phyloP scores from a whole-genome alignment of 2,888 invertebrate species.

The Abrostola triplasia region DNA sequence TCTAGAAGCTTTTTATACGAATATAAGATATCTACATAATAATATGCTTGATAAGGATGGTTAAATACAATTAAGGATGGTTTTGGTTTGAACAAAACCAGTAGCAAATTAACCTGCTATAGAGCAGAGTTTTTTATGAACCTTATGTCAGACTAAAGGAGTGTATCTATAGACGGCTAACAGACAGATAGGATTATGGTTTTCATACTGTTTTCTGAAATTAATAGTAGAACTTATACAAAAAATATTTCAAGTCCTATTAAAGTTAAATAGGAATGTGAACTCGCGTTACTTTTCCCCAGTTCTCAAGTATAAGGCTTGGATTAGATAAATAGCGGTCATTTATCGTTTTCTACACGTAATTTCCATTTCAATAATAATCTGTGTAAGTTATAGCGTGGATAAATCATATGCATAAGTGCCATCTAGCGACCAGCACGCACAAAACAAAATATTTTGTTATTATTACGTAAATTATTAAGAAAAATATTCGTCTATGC shows the following conservation, averaged over 20 bases:
- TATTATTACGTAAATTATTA: no score
- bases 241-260: no score
- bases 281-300: constrained; percentile 39
- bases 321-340: constrained; percentile 62
- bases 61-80: background rate
- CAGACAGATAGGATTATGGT: no score
- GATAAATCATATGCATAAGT: constrained; percentile 66
- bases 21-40: no score
- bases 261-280: constrained; percentile 28
- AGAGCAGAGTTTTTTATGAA: no score
- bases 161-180: no score
- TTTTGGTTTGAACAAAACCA: background rate
- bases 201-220: no score
- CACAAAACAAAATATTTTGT: constrained; percentile 18
- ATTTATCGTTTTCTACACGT: constrained; percentile 69
- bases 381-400: constrained; percentile 66
- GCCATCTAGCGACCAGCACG: constrained; percentile 29
- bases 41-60: background rate
- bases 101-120: background rate
- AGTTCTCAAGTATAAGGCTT: constrained; percentile 41
- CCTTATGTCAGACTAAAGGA: no score
- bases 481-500: no score
- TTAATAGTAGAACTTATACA: no score
- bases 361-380: constrained; percentile 71
- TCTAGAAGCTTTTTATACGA: no score